Evolutionary conservation across 2,113 vertebrate genomes (phyloP).

Genomic region (Rhynchomys soricoides): DNA sequence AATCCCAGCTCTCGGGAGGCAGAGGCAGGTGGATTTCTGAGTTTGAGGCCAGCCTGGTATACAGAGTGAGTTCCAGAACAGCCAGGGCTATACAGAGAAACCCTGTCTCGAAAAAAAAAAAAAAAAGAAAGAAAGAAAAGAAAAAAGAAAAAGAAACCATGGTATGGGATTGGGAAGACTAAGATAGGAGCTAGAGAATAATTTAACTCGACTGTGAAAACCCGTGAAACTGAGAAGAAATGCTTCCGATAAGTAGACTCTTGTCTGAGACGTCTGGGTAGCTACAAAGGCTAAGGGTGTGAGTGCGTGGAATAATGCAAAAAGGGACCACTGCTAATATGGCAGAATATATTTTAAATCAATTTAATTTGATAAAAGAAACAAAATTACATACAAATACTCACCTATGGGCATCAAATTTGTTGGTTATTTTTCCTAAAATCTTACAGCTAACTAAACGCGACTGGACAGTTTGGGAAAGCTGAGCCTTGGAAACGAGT

Average conservation of each 20-base stretch:
- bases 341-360: constrained; percentile 45
- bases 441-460: constrained; percentile 95
- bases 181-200: neutral
- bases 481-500: constrained; percentile 93
- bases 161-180: neutral
- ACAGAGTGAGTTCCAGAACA: too few species aligned
- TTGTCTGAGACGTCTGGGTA: constrained; percentile 16
- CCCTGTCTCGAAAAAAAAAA: too few species aligned
- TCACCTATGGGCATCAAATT: constrained; percentile 95
- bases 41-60: too few species aligned
- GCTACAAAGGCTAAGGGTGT: constrained; percentile 52
- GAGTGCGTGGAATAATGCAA: constrained; percentile 5
- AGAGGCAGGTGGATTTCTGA: too few species aligned
- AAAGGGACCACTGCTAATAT: neutral
- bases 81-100: too few species aligned
- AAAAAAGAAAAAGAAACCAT: too few species aligned
- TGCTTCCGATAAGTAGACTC: neutral
- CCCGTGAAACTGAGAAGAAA: constrained; percentile 28
- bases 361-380: constrained; percentile 39
- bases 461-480: constrained; percentile 93
- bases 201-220: constrained; percentile 17
- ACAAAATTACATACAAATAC: constrained; percentile 80
- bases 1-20: too few species aligned
- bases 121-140: too few species aligned
- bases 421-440: constrained; percentile 93